Conservation (phyloP, 2,113 vertebrate species). For the Mormyrus iriodes region DNA sequence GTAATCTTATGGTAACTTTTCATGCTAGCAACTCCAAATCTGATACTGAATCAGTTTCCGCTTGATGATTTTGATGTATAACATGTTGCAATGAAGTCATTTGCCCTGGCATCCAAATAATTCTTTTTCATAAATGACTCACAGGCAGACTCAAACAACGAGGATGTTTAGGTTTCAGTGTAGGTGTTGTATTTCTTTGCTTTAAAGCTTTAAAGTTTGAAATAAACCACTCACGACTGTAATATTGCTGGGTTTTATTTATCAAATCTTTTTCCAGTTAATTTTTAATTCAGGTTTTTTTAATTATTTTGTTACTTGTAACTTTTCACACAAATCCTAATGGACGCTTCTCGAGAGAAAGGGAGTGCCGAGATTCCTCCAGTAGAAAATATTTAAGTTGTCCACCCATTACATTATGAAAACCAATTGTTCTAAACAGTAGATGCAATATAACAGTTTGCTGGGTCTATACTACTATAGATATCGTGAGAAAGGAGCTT, state of each 20-base stretch:
- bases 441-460: background rate
- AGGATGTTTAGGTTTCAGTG: background rate
- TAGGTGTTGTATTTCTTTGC: background rate
- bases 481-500: background rate
- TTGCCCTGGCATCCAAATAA: background rate
- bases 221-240: background rate
- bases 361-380: background rate
- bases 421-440: background rate
- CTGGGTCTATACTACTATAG: background rate
- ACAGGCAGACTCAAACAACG: background rate
- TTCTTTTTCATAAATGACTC: background rate
- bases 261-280: background rate
- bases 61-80: background rate
- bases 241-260: background rate
- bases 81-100: background rate
- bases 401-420: background rate
- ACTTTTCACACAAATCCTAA: background rate
- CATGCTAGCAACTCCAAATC: background rate
- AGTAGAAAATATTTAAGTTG: background rate
- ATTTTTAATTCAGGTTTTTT: background rate
- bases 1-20: background rate
- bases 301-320: background rate
- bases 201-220: background rate
- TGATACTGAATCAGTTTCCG: background rate
- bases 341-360: background rate